Evolutionary conservation across 1,140 invertebrate genomes (phyloP), one percentile per base, ranked within the genome.

Genomic region (Saccostrea glomerata): DNA sequence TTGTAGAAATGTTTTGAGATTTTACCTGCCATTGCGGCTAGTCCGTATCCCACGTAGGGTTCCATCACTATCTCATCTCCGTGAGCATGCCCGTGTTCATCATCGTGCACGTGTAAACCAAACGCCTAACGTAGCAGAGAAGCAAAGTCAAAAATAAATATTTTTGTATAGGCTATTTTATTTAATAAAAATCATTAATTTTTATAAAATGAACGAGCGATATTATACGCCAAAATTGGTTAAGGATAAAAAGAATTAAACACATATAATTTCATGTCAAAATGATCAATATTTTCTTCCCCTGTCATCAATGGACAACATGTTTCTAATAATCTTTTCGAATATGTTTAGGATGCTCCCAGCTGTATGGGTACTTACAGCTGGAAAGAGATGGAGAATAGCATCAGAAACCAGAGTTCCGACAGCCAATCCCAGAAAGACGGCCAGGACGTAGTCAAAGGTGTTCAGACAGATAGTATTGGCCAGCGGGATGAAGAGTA

Each of bases 361-460:
- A 47, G 47, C 47, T 2, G 17, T 20, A n/a, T 17, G n/a, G 0
- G 6, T 20, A 86, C 87, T 88, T 92, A 94, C 94, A 88, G 90
- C 47, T 17, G 95, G 95, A 36, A 96, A 92, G 2, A 96, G 93
- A 93, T 96, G 95, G 0, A 96, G 87, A 0, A 96, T 23, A 54
- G 95, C 94, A 90, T 96, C 95, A 13, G 94, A 93, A 66, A 92
- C 88, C 30, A 96, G 88, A 2, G 95, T 95, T 9, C 95, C 95
- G n/a, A 95, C 95, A 58, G 95, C 95, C 25, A 96, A 90, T 13
- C 94, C 95, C 20, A 95, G 90, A 73, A 96, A 95, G 5, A 92
- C 40, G 11, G 91, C 89, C 91, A 96, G 95, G n/a, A 95, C 56
- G n/a, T 92, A 90, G 7, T 91, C 60, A 82, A 90, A 93, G 11